Conservation (phyloP, 1,140 invertebrate species). For the Drosophila guanche region DNA sequence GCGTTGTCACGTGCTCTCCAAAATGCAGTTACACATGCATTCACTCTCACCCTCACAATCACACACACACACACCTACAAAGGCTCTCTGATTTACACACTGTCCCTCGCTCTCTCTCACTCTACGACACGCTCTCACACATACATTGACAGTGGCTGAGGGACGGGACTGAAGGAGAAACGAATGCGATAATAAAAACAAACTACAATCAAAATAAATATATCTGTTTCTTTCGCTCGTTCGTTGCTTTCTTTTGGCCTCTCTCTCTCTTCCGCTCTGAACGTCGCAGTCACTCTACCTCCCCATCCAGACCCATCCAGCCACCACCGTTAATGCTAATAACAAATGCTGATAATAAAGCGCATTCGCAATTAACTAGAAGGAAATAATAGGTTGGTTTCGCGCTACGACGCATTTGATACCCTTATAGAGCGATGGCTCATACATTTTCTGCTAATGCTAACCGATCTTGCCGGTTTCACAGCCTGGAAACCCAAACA, state of each 20-base stretch:
- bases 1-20: constrained; percentile 73
- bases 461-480: not conserved
- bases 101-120: not conserved
- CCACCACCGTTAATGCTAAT: constrained; percentile 38
- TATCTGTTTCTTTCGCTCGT: constrained; percentile 51
- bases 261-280: constrained; percentile 5
- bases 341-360: constrained; percentile 71
- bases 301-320: not conserved
- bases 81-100: not conserved
- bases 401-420: too few relatives aligned
- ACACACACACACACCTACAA: constrained; percentile 1
- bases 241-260: constrained; percentile 57
- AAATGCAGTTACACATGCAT: constrained; percentile 44
- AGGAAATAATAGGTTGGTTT: not conserved
- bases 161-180: constrained; percentile 10
- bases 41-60: not conserved
- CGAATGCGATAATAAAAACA: constrained; percentile 68
- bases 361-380: constrained; percentile 72
- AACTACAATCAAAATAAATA: constrained; percentile 65
- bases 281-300: too few relatives aligned
- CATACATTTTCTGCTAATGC: too few relatives aligned
- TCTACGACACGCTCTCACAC: not conserved
- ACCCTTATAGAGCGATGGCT: too few relatives aligned
- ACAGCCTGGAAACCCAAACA: constrained; percentile 12
- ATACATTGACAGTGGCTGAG: constrained; percentile 29